Percentiles rank a stretch among this genome's conserved stretches.
phyloP scores from a whole-genome alignment of 2,113 vertebrate species.

The Chaetops frenatus region DNA sequence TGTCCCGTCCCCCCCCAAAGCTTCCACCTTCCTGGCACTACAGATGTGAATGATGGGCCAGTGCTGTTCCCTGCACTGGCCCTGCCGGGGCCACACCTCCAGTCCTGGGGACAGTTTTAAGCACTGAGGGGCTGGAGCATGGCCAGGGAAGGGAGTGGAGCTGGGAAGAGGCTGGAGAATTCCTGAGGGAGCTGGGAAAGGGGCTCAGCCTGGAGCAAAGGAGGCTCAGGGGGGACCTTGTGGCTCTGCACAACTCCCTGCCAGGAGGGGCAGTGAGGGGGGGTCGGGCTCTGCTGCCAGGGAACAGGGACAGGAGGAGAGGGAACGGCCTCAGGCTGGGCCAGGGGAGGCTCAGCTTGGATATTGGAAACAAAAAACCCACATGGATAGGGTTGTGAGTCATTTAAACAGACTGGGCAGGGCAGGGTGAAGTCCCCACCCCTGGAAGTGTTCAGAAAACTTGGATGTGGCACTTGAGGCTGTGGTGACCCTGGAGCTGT shows the following conservation, averaged over 20 bases:
- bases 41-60: neutral
- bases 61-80: neutral
- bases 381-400: no score
- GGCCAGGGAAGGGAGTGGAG: neutral
- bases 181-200: neutral
- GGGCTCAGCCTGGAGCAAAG: neutral
- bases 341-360: neutral
- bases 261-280: no score
- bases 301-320: neutral
- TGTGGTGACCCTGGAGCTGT: neutral
- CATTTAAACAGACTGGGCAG: neutral
- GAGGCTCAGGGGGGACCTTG: neutral
- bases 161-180: neutral
- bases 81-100: neutral
- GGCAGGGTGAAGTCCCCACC: no score
- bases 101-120: neutral
- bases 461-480: no score
- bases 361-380: no score
- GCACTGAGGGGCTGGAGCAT: neutral
- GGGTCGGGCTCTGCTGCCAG: neutral
- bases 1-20: neutral
- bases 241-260: neutral
- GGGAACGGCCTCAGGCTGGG: neutral
- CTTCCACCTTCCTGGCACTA: neutral
- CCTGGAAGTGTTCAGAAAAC: neutral